Conservation (phyloP, 2,888 invertebrate genomes). For the Drosophila macrospina region DNA sequence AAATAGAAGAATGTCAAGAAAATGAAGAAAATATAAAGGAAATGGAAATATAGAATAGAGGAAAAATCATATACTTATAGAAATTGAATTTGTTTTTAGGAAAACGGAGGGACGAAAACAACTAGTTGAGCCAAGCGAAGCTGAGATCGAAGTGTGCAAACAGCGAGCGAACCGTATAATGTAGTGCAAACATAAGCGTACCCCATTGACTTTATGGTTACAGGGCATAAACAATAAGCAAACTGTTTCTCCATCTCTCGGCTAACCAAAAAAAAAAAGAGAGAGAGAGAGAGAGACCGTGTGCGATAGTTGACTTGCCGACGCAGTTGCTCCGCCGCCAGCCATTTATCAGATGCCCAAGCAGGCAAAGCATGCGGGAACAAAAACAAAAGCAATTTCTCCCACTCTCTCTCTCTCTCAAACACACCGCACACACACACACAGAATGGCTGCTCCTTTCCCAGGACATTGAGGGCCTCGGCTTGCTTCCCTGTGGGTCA, state of each 20-base stretch:
- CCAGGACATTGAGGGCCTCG: conserved; percentile 5
- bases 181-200: conserved; percentile 1
- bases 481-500: conserved; percentile 30
- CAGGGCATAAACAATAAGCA: not conserved
- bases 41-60: too few species aligned
- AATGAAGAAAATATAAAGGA: too few species aligned
- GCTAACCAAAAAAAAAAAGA: not conserved
- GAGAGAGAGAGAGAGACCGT: conserved; percentile 2
- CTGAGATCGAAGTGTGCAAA: conserved; percentile 1
- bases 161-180: not conserved
- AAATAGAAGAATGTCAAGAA: too few species aligned
- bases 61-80: too few species aligned
- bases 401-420: not conserved
- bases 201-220: not conserved
- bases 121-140: not conserved
- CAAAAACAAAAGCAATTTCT: conserved; percentile 11
- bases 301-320: conserved; percentile 44
- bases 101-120: not conserved
- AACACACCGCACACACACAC: conserved; percentile 1
- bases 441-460: conserved; percentile 15
- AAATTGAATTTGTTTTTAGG: not conserved
- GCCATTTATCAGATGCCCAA: conserved; percentile 39
- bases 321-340: conserved; percentile 17
- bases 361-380: conserved; percentile 19
- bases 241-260: not conserved